phyloP scores from a whole-genome alignment of 1,140 invertebrate species.

The Listronotus oregonensis region DNA sequence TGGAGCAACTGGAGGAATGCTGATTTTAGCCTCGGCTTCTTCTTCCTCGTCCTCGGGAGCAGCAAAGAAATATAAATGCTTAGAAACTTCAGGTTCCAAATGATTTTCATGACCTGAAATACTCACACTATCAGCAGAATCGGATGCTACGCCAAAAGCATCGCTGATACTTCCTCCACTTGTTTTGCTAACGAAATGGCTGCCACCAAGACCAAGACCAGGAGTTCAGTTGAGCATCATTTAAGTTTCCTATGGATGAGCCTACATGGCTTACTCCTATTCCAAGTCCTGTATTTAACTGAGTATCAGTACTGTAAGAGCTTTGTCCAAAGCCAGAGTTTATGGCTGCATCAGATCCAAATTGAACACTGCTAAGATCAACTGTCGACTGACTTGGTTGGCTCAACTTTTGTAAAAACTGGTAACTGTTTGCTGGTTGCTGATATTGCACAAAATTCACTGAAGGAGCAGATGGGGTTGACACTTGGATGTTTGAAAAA shows the following conservation, averaged over 20 bases:
- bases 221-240: background rate
- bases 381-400: conserved; percentile 10
- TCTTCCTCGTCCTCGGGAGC: conserved; percentile 41
- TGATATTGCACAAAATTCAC: conserved; percentile 19
- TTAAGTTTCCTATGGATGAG: too few species aligned
- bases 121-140: background rate
- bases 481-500: conserved; percentile 5
- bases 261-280: too few species aligned
- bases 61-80: conserved; percentile 44
- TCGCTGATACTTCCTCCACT: conserved; percentile 23
- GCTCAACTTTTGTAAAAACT: conserved; percentile 10
- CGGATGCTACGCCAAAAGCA: conserved; percentile 20
- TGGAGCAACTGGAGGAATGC: conserved; percentile 19
- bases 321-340: conserved; percentile 7
- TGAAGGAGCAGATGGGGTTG: conserved; percentile 10
- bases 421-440: conserved; percentile 16
- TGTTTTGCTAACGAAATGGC: conserved; percentile 6
- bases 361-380: background rate
- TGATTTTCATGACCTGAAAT: background rate
- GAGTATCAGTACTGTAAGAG: background rate
- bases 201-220: background rate
- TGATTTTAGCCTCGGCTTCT: conserved; percentile 27
- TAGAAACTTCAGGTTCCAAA: conserved; percentile 34
- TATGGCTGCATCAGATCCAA: background rate
- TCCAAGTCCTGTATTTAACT: background rate